phyloP scores from a whole-genome alignment of 2,888 invertebrate species.

The Cistogaster globosa region DNA sequence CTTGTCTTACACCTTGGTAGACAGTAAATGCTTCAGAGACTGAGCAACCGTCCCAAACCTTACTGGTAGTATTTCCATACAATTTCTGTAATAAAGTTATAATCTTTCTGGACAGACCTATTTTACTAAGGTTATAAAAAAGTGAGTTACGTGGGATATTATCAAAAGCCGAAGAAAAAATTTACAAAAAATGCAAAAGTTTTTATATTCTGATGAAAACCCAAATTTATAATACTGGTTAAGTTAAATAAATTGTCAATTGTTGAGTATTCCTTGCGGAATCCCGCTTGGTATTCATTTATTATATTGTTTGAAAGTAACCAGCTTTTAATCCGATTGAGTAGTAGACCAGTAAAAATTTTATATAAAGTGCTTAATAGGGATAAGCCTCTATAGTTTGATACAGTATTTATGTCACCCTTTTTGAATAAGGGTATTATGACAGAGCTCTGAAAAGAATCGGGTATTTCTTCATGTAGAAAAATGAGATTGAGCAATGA shows the following conservation, averaged over 20 bases:
- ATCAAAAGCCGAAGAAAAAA: background rate
- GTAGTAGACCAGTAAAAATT: slow-evolving; percentile 20
- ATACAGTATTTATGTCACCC: background rate
- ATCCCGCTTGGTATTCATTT: background rate
- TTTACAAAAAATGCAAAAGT: background rate
- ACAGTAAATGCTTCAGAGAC: too few species aligned
- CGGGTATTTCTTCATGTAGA: background rate
- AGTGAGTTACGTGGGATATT: background rate
- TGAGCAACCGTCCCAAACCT: too few species aligned
- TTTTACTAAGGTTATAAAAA: background rate
- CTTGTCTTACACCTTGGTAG: too few species aligned
- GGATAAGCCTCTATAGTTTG: background rate
- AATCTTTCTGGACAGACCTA: background rate
- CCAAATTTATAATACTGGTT: background rate
- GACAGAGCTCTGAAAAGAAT: background rate
- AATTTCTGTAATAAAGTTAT: too few species aligned
- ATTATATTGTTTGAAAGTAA: background rate
- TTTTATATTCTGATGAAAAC: background rate
- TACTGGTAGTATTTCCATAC: too few species aligned
- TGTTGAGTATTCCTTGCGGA: background rate
- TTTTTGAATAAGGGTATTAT: background rate
- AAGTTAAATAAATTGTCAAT: slow-evolving; percentile 1
- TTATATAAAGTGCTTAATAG: background rate
- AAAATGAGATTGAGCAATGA: background rate
- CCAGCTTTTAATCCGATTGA: slow-evolving; percentile 18